Percentiles rank a stretch among this genome's conserved stretches.
phyloP scores from a whole-genome alignment of 1,140 invertebrate genomes.

The Drosophila murphyi region DNA sequence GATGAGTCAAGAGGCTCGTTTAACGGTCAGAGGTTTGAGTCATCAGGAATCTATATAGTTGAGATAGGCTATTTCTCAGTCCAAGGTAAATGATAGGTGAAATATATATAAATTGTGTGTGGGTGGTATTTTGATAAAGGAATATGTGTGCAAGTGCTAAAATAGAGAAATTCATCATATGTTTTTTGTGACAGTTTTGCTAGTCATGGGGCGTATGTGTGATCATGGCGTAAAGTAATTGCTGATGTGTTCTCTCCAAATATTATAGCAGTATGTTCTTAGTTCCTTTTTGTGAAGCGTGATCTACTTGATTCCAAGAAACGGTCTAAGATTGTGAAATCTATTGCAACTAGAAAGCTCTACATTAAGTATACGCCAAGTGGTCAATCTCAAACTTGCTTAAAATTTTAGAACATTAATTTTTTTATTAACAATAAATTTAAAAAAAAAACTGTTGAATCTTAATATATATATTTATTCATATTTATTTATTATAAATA shows the following conservation, averaged over 20 bases:
- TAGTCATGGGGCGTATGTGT: constrained; percentile 32
- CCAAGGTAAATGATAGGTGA: background rate
- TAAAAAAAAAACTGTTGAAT: too few species aligned
- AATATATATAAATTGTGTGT: too few species aligned
- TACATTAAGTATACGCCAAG: background rate
- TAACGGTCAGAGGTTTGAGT: constrained; percentile 35
- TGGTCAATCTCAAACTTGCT: too few species aligned
- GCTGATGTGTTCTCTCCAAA: background rate
- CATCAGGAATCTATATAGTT: constrained; percentile 31
- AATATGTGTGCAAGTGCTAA: constrained; percentile 23
- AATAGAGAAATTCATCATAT: constrained; percentile 32
- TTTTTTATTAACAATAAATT: too few species aligned
- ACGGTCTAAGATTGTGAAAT: background rate
- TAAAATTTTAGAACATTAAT: too few species aligned
- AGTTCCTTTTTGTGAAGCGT: background rate
- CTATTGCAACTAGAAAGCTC: background rate
- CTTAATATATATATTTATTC: background rate
- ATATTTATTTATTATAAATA: background rate
- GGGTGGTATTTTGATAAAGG: background rate
- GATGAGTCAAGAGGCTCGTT: constrained; percentile 47
- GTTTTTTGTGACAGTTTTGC: constrained; percentile 7
- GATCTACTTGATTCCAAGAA: background rate
- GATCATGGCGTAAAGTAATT: constrained; percentile 11
- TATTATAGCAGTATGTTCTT: background rate
- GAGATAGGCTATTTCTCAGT: constrained; percentile 3